Evolutionary conservation across 2,113 vertebrate genomes (phyloP), one percentile per base, ranked within the genome.

Genomic region (Conger conger): DNA sequence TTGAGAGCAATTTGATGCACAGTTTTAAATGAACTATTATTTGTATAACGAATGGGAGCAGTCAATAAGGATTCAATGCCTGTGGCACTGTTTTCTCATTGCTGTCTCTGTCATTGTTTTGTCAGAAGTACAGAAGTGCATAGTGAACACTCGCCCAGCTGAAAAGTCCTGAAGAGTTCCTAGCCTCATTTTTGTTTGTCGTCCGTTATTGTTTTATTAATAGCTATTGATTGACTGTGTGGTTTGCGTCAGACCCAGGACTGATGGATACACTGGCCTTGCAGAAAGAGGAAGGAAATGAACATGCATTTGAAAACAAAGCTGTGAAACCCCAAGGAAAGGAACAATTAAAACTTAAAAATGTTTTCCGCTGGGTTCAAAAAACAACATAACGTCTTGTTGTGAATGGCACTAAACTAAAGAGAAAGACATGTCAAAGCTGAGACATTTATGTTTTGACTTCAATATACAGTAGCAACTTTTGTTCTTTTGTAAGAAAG

Each of bases 171-270:
- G n/a, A 13, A 16, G 20, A 27, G 42, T 79, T 57, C 73, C 23
- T 27, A 57, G 35, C 85, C 87, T 84, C 90, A 91, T 80, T 87
- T 91, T 90, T 88, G 90, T 92, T 45, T 73, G 90, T 88, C 86
- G 60, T 86, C 87, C 85, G 87, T 84, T 91, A 91, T 80, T 45
- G 88, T 85, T 87, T 86, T 92, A 30, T 87, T 86, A 84, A 91
- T 84, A 84, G 76, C 86, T 89, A 87, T 89, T 90, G 90, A 92
- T 90, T 88, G 87, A 89, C 88, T 92, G 88, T 88, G 85, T 88
- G 89, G 90, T 94, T 93, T 93, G 93, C 92, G 89, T 92, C 90
- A 88, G 86, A 11, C 86, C 90, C 87, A 85, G 88, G 87, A 92
- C 89, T 89, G 87, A 84, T 85, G 84, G 87, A 91, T 87, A 91